phyloP scores from a whole-genome alignment of 2,888 invertebrate genomes.

The Steinernema scapterisci region DNA sequence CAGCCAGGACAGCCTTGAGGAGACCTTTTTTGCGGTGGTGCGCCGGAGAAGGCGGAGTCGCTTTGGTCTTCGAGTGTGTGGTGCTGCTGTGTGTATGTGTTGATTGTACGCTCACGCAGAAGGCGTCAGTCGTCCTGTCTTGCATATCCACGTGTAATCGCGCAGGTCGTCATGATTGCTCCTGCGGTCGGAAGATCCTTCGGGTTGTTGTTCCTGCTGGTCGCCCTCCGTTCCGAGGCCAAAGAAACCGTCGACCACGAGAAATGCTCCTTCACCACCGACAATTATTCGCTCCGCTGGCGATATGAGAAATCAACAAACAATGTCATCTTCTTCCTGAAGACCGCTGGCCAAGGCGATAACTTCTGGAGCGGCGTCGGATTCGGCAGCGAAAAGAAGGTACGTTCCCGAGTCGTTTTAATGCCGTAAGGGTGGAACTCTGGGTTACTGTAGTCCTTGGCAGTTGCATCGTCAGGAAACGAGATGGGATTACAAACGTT shows the following conservation, averaged over 20 bases:
- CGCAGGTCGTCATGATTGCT: conserved; percentile 8
- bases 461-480: too few species aligned
- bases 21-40: conserved; percentile 31
- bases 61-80: not conserved
- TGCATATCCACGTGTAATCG: conserved; percentile 30
- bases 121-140: conserved; percentile 32
- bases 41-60: conserved; percentile 31
- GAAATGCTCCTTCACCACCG: conserved; percentile 28
- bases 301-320: conserved; percentile 47
- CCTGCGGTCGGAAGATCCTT: not conserved
- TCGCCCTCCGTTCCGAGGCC: not conserved
- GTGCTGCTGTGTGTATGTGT: not conserved
- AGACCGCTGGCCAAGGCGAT: conserved; percentile 29
- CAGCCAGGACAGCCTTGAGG: conserved; percentile 20
- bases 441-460: too few species aligned
- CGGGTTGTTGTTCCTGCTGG: not conserved
- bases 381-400: conserved; percentile 39
- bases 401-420: too few species aligned
- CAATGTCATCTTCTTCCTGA: conserved; percentile 51
- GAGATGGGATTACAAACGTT: too few species aligned
- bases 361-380: conserved; percentile 49
- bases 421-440: too few species aligned
- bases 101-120: conserved; percentile 1
- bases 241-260: not conserved
- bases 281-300: conserved; percentile 47